Evolutionary conservation across 2,888 invertebrate genomes (phyloP), one percentile per base, ranked within the genome.

Genomic region (Seira sanloemensis): DNA sequence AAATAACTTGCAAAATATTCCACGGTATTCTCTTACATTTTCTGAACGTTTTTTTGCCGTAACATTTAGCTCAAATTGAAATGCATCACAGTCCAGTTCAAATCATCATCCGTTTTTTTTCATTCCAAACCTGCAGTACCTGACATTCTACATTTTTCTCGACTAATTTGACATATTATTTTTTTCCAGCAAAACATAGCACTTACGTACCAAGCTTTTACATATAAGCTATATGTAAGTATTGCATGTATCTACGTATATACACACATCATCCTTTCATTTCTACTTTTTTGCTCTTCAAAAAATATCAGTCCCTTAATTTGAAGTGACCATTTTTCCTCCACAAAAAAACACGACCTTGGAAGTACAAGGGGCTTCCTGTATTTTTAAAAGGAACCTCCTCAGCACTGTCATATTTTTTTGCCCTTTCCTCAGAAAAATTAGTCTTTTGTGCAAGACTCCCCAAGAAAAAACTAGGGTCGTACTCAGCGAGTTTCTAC

Each of bases 261-360:
- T 37, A 37, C 5, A 4, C 5, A 37, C 25, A 2, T 67, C 24
- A 69, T 78, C 16, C 71, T 26, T 26, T 71, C 62, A 21, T 27
- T 58, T n/a, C 26, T 26, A 16, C 62, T 58, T 23, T 37, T 25
- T 26, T 74, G 54, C 72, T 23, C 54, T n/a, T n/a, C n/a, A n/a
- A n/a, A n/a, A n/a, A 12, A 37, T 7, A 37, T 37, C 12, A 37
- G 37, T 12, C 37, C 4, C 37, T 37, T 37, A 7, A 37, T 37
- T 37, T 37, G 37, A 37, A 37, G 37, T 12, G 12, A 12, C 37
- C 37, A 37, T 71, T 19, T 26, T n/a, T 25, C n/a, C 58, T 5
- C 2, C 18, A 46, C 46, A 26, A 75, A 69, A 71, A 65, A 78
- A 62, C 50, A 62, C 71, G 58, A 65, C 78, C 78, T 78, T 78